Evolutionary conservation across 2,113 vertebrate genomes (phyloP), one percentile per base, ranked within the genome.

Genomic region (Ibidorhyncha struthersii): DNA sequence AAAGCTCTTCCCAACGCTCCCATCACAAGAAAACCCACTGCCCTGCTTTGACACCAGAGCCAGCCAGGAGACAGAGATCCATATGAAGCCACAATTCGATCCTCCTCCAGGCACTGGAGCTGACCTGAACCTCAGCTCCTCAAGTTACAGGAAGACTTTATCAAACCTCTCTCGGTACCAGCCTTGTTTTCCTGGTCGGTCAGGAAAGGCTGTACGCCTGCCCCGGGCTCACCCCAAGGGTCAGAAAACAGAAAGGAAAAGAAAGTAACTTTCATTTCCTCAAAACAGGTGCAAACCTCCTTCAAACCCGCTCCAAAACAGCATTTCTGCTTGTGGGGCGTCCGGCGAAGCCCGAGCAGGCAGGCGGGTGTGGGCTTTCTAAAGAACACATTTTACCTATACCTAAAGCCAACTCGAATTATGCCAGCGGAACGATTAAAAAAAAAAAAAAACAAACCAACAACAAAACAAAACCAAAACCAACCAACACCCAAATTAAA

Each of bases 141-240:
- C 83, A 27, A 25, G 73, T 96, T 97, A 95, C 96, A 93, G 94
- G 93, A 94, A 95, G 74, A 2, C 66, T 84, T 66, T 5, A 45
- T 0, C 38, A 62, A 84, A 29, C 22, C 59, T 41, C 72, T 71
- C 50, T 47, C 76, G 4, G 5, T 10, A 55, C 49, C 36, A 63
- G 47, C 40, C 29, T n/a, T 22, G 18, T 62, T 89, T 90, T 85
- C 91, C 93, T 25, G 56, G 23, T 26, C 52, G 91, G 38, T 79
- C 38, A 15, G 0, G 4, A 73, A 45, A 45, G 25, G 27, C 38
- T 69, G 18, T 50, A 71, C 21, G 81, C 12, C 2, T 38, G 65
- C 87, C 96, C 91, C 19, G 2, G 71, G 62, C 36, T 87, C 82
- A 91, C 86, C 87, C 49, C 70, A 27, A 17, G 13, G 22, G n/a